Percentiles rank a stretch among this genome's conserved stretches.
These are phyloP conservation scores for Tiliacea citrago DNA, from an alignment of 2,888 invertebrate species.

Conservation along the genomic window DNA sequence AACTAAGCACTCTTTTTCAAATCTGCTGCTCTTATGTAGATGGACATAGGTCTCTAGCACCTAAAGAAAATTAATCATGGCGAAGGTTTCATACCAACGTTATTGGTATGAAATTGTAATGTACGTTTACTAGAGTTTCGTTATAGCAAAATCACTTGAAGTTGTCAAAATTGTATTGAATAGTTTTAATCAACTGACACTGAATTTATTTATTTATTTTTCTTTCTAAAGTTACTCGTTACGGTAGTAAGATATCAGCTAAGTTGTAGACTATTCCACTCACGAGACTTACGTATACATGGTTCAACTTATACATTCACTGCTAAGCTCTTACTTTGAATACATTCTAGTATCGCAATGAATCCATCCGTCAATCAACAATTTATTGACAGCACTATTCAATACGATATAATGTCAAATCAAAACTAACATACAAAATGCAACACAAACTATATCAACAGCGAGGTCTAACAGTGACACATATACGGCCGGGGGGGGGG, in stretches of 20 bases:
- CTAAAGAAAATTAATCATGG: background rate
- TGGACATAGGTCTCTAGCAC: background rate
- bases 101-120: background rate
- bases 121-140: background rate
- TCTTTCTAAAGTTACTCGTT: background rate
- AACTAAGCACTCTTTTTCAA: background rate
- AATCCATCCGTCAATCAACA: slow-evolving; percentile 7
- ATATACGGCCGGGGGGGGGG: slow-evolving; percentile 59
- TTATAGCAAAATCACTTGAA: background rate
- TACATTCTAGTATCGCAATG: background rate
- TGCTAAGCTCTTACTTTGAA: background rate
- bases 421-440: slow-evolving; percentile 49
- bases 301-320: background rate
- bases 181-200: background rate
- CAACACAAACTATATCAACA: slow-evolving; percentile 47
- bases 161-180: background rate
- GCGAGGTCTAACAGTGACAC: slow-evolving; percentile 70
- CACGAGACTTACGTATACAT: background rate
- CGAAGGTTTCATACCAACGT: background rate
- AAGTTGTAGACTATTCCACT: no score
- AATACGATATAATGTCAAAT: slow-evolving; percentile 26
- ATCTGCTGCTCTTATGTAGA: background rate
- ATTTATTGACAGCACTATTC: slow-evolving; percentile 4
- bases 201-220: no score
- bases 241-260: background rate